These are phyloP conservation scores for Cebus imitator DNA, from an alignment of 2,113 vertebrate species.

Conservation along the genomic window DNA sequence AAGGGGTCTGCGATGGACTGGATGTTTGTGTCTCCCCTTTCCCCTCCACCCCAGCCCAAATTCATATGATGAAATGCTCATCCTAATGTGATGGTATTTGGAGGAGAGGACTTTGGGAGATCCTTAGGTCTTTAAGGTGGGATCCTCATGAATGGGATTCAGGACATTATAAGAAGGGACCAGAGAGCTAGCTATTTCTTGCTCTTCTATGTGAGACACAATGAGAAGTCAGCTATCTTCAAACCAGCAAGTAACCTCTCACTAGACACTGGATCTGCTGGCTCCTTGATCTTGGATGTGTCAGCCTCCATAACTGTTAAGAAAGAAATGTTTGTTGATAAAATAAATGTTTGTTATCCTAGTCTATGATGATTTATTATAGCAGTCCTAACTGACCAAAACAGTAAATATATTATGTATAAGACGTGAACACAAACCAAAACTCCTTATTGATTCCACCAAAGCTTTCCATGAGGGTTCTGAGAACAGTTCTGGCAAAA, in stretches of 20 bases:
- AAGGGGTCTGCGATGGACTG: not conserved
- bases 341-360: not conserved
- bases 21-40: not conserved
- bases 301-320: not conserved
- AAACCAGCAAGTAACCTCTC: not conserved
- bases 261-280: not conserved
- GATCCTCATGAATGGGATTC: not conserved
- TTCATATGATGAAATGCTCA: not conserved
- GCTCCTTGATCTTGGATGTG: not conserved
- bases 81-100: not conserved
- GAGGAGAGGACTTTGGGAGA: not conserved
- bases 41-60: not conserved
- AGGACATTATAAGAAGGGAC: not conserved
- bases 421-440: not conserved
- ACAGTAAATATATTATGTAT: not conserved
- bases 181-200: not conserved
- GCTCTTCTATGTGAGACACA: not conserved
- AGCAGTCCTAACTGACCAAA: not conserved
- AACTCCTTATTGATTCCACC: not conserved
- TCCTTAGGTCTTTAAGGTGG: not conserved
- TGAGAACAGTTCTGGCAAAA: not conserved
- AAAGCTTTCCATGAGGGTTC: not conserved
- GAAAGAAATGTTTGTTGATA: not conserved
- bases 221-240: not conserved
- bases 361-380: not conserved